Evolutionary conservation across 2,888 invertebrate genomes (phyloP), one percentile per base, ranked within the genome.

Genomic region (Hyposoter dolosus): DNA sequence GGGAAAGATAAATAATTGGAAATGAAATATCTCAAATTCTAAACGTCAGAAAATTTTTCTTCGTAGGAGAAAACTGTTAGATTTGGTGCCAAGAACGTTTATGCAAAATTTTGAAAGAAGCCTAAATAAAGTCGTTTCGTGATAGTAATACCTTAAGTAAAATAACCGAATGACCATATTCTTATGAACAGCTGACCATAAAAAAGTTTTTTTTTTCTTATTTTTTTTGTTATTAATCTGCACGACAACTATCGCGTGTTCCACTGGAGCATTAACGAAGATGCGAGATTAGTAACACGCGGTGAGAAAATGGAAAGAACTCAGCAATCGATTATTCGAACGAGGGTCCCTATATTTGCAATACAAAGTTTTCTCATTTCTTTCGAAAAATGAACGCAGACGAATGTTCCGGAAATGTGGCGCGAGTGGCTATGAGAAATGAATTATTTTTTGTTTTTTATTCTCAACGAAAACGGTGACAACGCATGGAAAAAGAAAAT

Each of bases 261-360:
- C 28, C 56, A 15, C 10, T 28, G 5, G 23, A 10, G 56, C 19
- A 10, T 56, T 28, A 56, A 56, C 23, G 23, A 12, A 56, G 56
- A 56, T 56, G 56, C 56, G 7, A 53, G 50, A 53, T 53, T 53
- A 53, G 50, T 53, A n/a, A n/a, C n/a, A 53, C 50, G 50, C 50
- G 50, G 50, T 53, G 7, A 53, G n/a, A n/a, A n/a, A 53, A 53
- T 6, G 1, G n/a, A 53, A n/a, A 53, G 7, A 50, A 3, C 17
- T 50, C 5, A n/a, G 50, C 6, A 53, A n/a, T 53, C 50, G n/a
- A n/a, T 53, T 53, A n/a, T 53, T 19, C 50, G 50, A 53, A 53
- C 9, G n/a, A 53, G 50, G 50, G n/a, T n/a, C n/a, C n/a, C n/a
- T n/a, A n/a, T n/a, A 7, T 40, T 53, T 53, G n/a, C 50, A 53